phyloP scores from a whole-genome alignment of 2,113 vertebrate genomes.

The Procavia capensis region DNA sequence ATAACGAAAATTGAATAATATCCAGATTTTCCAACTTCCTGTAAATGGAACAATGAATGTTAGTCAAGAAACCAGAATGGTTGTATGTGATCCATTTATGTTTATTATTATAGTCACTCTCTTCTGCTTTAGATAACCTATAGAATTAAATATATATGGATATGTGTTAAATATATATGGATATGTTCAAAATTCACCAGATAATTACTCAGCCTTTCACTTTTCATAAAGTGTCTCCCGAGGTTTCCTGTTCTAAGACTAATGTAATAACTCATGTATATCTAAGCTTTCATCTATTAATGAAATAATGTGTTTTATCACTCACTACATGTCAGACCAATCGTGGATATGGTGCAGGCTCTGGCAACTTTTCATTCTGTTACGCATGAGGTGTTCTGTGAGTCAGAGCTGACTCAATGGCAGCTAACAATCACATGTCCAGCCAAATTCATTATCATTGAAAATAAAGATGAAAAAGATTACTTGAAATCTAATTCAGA shows the following conservation, averaged over 20 bases:
- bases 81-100: background rate
- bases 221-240: background rate
- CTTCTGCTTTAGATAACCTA: background rate
- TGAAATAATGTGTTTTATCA: background rate
- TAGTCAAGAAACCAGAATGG: background rate
- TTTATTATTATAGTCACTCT: background rate
- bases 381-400: background rate
- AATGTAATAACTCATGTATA: background rate
- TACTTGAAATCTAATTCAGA: conserved; percentile 6
- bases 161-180: background rate
- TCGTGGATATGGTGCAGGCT: background rate
- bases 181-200: background rate
- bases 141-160: background rate
- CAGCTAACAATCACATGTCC: background rate
- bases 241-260: background rate
- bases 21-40: background rate
- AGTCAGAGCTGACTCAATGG: too few relatives aligned
- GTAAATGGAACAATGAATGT: background rate
- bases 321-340: background rate
- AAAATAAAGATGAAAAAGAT: background rate
- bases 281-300: background rate
- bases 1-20: conserved; percentile 4
- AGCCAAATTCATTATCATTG: conserved; percentile 17
- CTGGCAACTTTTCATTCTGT: background rate
- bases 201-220: background rate